These are phyloP conservation scores for Mactra quadrangularis DNA, from an alignment of 1,140 invertebrate species.

Conservation along the genomic window DNA sequence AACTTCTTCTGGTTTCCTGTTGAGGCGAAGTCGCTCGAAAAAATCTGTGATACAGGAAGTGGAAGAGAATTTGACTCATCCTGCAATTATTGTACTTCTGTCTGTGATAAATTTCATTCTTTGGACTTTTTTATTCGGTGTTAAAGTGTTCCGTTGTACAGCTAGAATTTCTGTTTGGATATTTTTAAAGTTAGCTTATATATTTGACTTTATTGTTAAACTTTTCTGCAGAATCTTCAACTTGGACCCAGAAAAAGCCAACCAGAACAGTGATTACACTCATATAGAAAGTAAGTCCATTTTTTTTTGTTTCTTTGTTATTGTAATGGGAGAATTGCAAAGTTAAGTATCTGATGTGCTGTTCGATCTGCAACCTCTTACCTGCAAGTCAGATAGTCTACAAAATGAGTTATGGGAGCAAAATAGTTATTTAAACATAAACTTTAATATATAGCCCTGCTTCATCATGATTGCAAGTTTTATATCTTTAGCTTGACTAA, in stretches of 20 bases:
- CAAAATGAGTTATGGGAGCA: too few relatives aligned
- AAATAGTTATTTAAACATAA: too few relatives aligned
- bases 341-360: too few relatives aligned
- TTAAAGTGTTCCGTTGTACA: conserved; percentile 61
- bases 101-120: conserved; percentile 66
- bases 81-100: conserved; percentile 59
- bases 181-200: conserved; percentile 60
- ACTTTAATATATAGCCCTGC: too few relatives aligned
- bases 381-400: too few relatives aligned
- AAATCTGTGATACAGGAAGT: conserved; percentile 61
- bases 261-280: conserved; percentile 78
- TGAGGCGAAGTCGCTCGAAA: conserved; percentile 39
- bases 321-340: too few relatives aligned
- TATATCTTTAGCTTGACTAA: too few relatives aligned
- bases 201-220: conserved; percentile 70
- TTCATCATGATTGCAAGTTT: too few relatives aligned
- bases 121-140: conserved; percentile 58
- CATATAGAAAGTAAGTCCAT: conserved; percentile 81
- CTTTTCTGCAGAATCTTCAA: conserved; percentile 77
- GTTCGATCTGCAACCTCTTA: too few relatives aligned
- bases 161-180: conserved; percentile 63
- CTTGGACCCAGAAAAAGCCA: conserved; percentile 78
- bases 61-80: conserved; percentile 51
- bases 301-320: conserved; percentile 14
- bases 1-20: conserved; percentile 32